Evolutionary conservation across 1,140 invertebrate genomes (phyloP), one percentile per base, ranked within the genome.

Genomic region (Zaprionus tsacasi): DNA sequence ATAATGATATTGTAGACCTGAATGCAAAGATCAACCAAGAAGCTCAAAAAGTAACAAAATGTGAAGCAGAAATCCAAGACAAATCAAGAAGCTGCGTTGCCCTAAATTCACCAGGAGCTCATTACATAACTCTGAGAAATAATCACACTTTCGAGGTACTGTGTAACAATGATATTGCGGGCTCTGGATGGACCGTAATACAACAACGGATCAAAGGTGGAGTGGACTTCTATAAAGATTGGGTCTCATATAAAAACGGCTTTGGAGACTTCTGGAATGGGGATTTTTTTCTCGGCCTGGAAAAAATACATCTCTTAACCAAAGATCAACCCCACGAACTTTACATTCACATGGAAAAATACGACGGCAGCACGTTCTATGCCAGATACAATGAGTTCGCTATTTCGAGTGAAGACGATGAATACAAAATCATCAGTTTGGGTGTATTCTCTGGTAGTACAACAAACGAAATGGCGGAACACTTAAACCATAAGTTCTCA

Each of bases 261-360:
- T 30, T 30, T 30, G 27, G 27, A 2, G 27, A 3, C 3, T 30
- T 30, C 27, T 30, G 27, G 27, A 6, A 30, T 6, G 27, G 27
- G 6, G 27, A 30, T 6, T 30, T 30, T 6, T 30, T 30, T 30
- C 1, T 30, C 3, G 27, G 27, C 27, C 21, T 61, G 1, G 43
- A 45, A 15, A 61, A 61, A 27, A 61, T 48, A 12, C 25, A 61
- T 50, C 43, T 8, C 1, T 12, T 61, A 15, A 50, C 58, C 21
- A 35, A 1, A 2, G 13, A 43, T 8, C 40, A 21, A 6, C 43
- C 35, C 0, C 43, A 61, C 11, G 40, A 56, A 27, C 57, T 59
- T 8, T 45, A 45, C 12, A 35, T 43, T 12, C 57, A 43, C 17
- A 40, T 25, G 21, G 17, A 45, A 15, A n/a, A n/a, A 1, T 45